Evolutionary conservation across 2,797 vertebrate genomes (phyloP).

Genomic region (Chloroceryle amazona): DNA sequence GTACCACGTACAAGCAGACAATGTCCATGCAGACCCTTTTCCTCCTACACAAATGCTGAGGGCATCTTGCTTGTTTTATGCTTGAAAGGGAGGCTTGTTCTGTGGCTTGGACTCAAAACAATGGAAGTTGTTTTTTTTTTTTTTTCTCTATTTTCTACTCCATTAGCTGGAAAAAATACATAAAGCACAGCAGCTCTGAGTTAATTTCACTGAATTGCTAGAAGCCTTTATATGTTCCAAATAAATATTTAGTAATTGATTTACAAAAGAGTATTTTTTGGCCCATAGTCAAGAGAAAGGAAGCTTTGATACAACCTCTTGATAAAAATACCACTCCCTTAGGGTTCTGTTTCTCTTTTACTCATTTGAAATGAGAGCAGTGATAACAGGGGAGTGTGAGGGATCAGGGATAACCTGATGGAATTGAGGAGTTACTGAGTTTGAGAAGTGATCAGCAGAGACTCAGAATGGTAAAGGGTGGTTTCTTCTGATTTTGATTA

Average conservation of each 20-base stretch:
- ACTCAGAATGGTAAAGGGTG: neutral
- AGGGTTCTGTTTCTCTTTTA: neutral
- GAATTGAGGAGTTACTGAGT: neutral
- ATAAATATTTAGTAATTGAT: slow-evolving; percentile 58
- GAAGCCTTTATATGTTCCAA: slow-evolving; percentile 58
- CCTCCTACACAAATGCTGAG: slow-evolving; percentile 55
- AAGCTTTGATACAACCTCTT: neutral
- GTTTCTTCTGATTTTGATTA: neutral
- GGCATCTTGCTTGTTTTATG: slow-evolving; percentile 67
- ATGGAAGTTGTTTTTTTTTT: slow-evolving; percentile 12
- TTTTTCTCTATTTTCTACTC: slow-evolving; percentile 30
- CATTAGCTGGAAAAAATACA: slow-evolving; percentile 52
- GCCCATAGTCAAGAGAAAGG: neutral
- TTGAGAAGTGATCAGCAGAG: neutral
- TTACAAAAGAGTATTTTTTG: slow-evolving; percentile 35
- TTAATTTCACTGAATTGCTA: slow-evolving; percentile 61
- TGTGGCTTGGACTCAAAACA: slow-evolving; percentile 72
- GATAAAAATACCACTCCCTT: neutral
- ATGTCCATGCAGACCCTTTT: slow-evolving; percentile 37
- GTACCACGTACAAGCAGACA: neutral
- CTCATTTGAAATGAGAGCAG: neutral
- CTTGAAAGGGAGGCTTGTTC: slow-evolving; percentile 74
- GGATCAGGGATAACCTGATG: neutral
- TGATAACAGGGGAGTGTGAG: neutral
- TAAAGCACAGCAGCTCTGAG: slow-evolving; percentile 46